Base-by-base conservation (phyloP, 2,888 invertebrate species). In the Ormyrus rosae region DNA sequence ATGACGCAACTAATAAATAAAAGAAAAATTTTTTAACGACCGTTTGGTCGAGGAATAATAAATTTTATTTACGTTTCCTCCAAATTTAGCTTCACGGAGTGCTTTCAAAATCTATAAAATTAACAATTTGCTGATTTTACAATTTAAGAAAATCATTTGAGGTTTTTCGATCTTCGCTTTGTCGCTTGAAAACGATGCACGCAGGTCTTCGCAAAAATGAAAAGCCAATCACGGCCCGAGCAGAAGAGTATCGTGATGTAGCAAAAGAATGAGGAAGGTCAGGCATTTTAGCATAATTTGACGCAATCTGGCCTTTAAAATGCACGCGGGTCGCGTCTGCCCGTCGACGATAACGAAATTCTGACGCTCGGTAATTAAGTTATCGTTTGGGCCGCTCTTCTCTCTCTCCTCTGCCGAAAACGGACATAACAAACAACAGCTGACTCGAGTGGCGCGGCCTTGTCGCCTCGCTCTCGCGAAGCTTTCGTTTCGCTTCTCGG, bases 281-380 rank as follows among this genome's bases (percentile, higher is more conserved):
- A 86, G 85, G 86, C 85, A 85, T 86, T 86, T 87, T 86, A 85
- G 85, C 86, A 85, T 85, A 86, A 87, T 87, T 71, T 86, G 86
- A 86, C 84, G 87, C 85, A 86, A 87, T 83, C 81, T 79, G 81
- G 83, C 83, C 84, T 84, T 72, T 71, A 60, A 79, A 79, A 74
- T 48, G 74, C 69, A 5, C 55, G 19, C 11, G 72, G 34, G 34
- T 34, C 81, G 82, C 83, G 83, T 81, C 85, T 82, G 70, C 75
- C 58, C 75, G 45, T 19, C 58, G 56, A 75, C 73, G 85, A 86
- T 85, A 86, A 85, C 82, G 81, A 82, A 83, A 83, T 83, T 82
- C 81, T 77, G 64, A 80, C 61, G 46, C 72, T 69, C 61, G 79
- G 71, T 81, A 81, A 83, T 84, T 82, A 80, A 82, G 82, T 82